These are phyloP conservation scores for Myopa testacea DNA, from an alignment of 2,888 invertebrate species.

Conservation along the genomic window DNA sequence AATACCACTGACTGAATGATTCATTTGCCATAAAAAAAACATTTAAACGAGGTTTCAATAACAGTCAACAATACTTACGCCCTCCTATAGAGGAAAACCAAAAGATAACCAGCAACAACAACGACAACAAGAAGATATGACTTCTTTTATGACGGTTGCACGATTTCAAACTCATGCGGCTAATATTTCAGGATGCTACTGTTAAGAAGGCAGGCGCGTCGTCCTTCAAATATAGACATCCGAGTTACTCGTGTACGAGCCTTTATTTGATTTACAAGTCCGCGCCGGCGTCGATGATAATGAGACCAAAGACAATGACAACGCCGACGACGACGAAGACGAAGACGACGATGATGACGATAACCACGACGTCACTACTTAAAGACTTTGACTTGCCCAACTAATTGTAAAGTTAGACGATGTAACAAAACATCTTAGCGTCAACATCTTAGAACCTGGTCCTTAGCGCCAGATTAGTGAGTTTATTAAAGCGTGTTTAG, in stretches of 20 bases:
- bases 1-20: too few species aligned
- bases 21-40: too few species aligned
- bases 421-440: background rate
- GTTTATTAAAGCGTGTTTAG: background rate
- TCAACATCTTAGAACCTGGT: background rate
- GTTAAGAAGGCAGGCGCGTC: constrained; percentile 12
- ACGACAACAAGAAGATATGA: background rate
- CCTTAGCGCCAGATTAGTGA: background rate
- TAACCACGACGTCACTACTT: background rate
- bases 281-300: constrained; percentile 4
- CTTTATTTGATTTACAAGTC: background rate
- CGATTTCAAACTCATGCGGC: background rate
- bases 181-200: constrained; percentile 10
- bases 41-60: too few species aligned
- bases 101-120: background rate
- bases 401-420: background rate
- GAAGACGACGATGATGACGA: background rate
- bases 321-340: constrained; percentile 3
- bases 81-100: background rate
- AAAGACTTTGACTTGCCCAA: background rate
- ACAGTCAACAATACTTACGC: background rate
- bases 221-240: background rate
- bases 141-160: background rate
- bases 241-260: too few species aligned
- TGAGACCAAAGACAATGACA: background rate